Percentiles rank a stretch among this genome's conserved stretches.
These are phyloP conservation scores for Cataglyphis altisquamis DNA, from an alignment of 2,888 invertebrate species.

Conservation along the genomic window DNA sequence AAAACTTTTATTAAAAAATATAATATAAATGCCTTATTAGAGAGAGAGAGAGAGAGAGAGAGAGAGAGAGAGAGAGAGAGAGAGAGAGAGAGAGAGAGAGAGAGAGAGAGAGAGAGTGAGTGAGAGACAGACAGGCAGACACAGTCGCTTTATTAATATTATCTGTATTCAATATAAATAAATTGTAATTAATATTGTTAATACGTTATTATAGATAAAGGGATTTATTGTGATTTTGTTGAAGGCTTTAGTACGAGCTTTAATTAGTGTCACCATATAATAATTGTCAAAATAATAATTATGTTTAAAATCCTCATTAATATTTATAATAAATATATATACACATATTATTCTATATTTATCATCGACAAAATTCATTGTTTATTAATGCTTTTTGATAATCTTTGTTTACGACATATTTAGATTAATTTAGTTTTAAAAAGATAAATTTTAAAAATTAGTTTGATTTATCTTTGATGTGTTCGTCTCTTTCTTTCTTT, in stretches of 20 bases:
- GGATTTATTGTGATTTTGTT: constrained; percentile 37
- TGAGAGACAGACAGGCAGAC: no score
- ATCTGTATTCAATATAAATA: constrained; percentile 24
- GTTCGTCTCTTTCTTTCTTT: background rate
- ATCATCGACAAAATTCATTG: background rate
- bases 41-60: background rate
- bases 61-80: no score
- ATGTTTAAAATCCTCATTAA: constrained; percentile 28
- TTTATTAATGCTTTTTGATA: background rate
- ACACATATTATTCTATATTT: background rate
- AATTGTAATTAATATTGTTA: constrained; percentile 41
- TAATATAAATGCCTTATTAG: constrained; percentile 11
- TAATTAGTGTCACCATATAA: constrained; percentile 33
- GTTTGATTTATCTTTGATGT: background rate
- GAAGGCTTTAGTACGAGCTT: constrained; percentile 12
- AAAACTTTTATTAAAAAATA: background rate
- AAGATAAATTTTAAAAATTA: background rate
- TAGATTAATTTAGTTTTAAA: background rate
- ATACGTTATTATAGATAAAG: constrained; percentile 38
- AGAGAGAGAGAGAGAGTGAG: no score
- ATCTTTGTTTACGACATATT: background rate
- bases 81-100: background rate
- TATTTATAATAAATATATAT: background rate
- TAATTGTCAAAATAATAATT: constrained; percentile 41
- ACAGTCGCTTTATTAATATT: constrained; percentile 22